phyloP scores from a whole-genome alignment of 2,113 vertebrate genomes.

The Ptilorrhoa leucosticta region DNA sequence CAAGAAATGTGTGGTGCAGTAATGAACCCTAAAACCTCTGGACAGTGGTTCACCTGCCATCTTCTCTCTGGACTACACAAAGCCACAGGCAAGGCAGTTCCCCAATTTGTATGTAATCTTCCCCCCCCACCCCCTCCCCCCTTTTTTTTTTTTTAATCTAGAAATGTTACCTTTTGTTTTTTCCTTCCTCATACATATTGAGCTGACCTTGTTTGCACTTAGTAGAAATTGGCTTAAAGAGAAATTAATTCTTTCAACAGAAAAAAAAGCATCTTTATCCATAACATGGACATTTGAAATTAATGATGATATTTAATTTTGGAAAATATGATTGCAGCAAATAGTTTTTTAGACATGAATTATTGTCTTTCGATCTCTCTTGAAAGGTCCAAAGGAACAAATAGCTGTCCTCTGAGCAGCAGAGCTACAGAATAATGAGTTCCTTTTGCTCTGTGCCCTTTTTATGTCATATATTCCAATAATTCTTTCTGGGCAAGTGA shows the following conservation, averaged over 20 bases:
- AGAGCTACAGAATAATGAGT: background rate
- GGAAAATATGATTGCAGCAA: background rate
- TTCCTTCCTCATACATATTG: background rate
- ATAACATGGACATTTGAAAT: background rate
- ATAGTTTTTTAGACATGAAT: background rate
- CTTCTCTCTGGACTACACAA: background rate
- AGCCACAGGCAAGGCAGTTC: background rate
- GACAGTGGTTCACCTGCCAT: fast-evolving
- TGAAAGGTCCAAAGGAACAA: background rate
- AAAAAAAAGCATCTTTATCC: background rate
- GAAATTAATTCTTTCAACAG: background rate
- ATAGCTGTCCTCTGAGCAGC: background rate
- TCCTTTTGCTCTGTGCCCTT: background rate
- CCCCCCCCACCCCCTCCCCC: fast-evolving
- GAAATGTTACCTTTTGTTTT: background rate
- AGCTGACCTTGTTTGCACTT: background rate
- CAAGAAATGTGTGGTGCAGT: background rate
- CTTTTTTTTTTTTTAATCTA: fast-evolving
- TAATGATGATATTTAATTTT: background rate
- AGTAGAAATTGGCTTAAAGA: background rate
- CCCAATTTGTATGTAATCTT: background rate
- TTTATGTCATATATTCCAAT: background rate
- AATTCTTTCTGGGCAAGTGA: background rate
- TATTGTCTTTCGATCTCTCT: background rate
- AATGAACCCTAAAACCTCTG: background rate